These are phyloP conservation scores for Coregonus suidteri DNA, from an alignment of 2,797 vertebrate genomes.

Conservation along the genomic window DNA sequence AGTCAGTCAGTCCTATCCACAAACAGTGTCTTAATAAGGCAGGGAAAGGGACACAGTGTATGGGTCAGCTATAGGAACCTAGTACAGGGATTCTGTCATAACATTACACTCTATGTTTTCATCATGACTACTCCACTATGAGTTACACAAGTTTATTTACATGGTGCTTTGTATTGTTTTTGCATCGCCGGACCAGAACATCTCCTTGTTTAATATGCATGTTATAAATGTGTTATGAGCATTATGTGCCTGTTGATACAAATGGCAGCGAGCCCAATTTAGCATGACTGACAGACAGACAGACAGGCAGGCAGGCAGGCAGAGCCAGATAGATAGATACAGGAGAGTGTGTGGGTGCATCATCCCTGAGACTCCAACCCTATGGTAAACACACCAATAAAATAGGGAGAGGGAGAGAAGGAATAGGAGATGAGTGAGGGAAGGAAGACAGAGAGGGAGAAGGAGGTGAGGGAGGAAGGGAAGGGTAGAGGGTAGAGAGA, in stretches of 20 bases:
- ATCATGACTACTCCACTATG: background rate
- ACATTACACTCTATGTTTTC: background rate
- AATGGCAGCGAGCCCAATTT: background rate
- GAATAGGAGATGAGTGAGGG: no score
- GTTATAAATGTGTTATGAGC: background rate
- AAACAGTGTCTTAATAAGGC: no score
- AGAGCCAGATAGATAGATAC: background rate
- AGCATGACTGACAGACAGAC: background rate
- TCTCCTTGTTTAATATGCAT: background rate
- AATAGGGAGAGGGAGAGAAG: background rate
- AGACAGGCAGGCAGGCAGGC: background rate
- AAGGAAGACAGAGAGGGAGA: no score
- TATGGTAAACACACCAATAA: background rate
- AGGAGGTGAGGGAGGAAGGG: background rate
- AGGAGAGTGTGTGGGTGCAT: background rate
- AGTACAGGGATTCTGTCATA: no score
- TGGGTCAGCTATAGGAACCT: no score
- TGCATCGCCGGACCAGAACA: background rate
- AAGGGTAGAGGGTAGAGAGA: conserved; percentile 54
- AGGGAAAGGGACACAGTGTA: no score
- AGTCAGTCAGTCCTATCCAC: no score
- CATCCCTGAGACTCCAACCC: background rate
- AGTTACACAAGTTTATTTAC: background rate
- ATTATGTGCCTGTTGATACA: background rate
- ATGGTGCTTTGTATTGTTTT: background rate